Conservation (phyloP, 1,140 invertebrate species). For the Macrotrachela quadricornifera region DNA sequence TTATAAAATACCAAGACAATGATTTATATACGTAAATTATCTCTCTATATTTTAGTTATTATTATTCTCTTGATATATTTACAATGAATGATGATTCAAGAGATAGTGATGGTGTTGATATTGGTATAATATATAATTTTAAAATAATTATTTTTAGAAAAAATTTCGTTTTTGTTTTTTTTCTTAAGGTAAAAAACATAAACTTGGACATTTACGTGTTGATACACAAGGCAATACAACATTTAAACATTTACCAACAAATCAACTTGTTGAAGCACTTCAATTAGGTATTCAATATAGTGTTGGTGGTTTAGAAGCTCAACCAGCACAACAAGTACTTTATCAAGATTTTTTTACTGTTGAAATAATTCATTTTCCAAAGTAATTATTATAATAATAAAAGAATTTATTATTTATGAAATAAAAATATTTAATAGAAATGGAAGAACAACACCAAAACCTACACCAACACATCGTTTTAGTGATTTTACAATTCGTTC, state of each 20-base stretch:
- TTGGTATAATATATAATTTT: no score
- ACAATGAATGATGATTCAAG: no score
- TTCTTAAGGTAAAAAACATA: conserved; percentile 28
- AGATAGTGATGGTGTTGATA: no score
- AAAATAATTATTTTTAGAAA: no score
- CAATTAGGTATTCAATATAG: neutral
- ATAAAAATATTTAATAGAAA: conserved; percentile 21
- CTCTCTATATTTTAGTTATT: no score
- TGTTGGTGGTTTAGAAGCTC: neutral
- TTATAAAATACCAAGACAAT: no score
- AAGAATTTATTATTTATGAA: neutral
- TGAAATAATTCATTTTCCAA: conserved; percentile 81
- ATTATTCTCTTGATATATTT: no score
- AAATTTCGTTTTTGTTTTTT: no score
- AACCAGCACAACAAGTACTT: conserved; percentile 53
- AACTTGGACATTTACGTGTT: conserved; percentile 79
- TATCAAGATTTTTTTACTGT: conserved; percentile 99
- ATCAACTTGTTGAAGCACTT: neutral
- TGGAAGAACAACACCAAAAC: conserved; percentile 27
- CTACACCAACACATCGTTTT: conserved; percentile 39
- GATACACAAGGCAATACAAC: conserved; percentile 84
- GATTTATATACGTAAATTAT: no score
- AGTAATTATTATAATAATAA: conserved; percentile 20
- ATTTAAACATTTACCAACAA: conserved; percentile 43
- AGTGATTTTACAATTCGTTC: conserved; percentile 62